Conservation (phyloP, 2,113 vertebrate species). For the Monopterus albus region DNA sequence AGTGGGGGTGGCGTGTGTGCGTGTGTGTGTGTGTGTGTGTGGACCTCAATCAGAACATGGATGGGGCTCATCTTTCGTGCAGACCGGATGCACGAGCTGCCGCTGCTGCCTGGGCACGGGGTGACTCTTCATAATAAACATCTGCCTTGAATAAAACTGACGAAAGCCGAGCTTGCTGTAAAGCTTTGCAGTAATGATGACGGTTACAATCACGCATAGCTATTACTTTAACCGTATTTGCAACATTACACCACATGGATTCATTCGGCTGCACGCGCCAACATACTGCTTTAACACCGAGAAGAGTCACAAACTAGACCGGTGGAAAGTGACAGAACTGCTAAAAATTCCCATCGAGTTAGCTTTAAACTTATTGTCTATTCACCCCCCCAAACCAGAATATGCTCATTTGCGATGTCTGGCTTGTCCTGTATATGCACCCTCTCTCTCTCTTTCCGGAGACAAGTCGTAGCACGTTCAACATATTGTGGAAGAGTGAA, state of each 20-base stretch:
- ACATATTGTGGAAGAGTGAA: slow-evolving; percentile 19
- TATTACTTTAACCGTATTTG: slow-evolving; percentile 2
- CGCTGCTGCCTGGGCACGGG: slow-evolving; percentile 65
- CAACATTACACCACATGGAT: background rate
- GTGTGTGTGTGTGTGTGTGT: slow-evolving; percentile 12
- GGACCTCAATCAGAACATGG: slow-evolving; percentile 15
- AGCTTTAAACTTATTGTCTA: slow-evolving; percentile 37
- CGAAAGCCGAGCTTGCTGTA: slow-evolving; percentile 17
- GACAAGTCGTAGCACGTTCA: slow-evolving; percentile 20
- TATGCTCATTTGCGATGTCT: background rate
- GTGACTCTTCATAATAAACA: slow-evolving; percentile 72
- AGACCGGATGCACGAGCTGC: slow-evolving; percentile 66
- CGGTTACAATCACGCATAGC: background rate
- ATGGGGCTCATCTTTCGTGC: slow-evolving; percentile 49
- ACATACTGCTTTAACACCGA: background rate
- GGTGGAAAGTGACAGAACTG: slow-evolving; percentile 39
- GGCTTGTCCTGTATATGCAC: background rate
- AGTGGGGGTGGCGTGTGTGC: slow-evolving; percentile 9
- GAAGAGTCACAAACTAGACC: slow-evolving; percentile 38
- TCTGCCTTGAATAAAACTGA: slow-evolving; percentile 56
- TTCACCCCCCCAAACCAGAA: background rate
- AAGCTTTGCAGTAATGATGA: background rate
- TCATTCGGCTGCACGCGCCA: background rate
- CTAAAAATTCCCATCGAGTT: background rate
- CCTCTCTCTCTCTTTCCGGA: slow-evolving; percentile 2